Conservation (phyloP, 2,797 vertebrate species). For the Eleutherodactylus coqui region DNA sequence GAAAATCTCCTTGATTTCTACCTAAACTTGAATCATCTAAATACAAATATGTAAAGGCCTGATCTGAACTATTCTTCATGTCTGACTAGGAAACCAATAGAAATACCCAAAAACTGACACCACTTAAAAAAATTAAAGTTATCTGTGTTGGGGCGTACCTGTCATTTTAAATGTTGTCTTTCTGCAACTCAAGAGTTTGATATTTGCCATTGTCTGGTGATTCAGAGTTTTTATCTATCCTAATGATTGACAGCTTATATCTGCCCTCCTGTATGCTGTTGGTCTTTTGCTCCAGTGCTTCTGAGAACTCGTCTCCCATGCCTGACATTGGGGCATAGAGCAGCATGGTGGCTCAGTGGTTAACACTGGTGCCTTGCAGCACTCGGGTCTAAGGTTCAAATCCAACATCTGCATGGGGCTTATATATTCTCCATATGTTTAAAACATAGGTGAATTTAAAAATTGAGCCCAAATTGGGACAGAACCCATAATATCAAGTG, state of each 20-base stretch:
- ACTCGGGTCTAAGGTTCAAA: background rate
- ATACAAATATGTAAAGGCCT: background rate
- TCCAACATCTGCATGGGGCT: no score
- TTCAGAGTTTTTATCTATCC: background rate
- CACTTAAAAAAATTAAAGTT: background rate
- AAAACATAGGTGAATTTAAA: no score
- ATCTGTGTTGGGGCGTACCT: background rate
- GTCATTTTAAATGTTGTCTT: background rate
- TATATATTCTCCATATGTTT: no score
- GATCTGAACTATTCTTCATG: background rate
- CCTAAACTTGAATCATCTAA: background rate
- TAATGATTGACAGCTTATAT: background rate
- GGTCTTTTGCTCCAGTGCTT: background rate
- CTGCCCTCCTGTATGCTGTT: background rate
- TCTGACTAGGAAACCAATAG: background rate
- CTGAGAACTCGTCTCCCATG: background rate
- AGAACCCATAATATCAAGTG: no score
- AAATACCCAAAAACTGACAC: background rate
- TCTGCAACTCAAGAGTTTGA: background rate
- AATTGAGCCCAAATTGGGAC: no score
- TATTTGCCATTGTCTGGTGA: background rate
- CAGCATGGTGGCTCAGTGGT: no score
- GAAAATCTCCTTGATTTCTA: conserved; percentile 15
- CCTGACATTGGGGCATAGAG: no score
- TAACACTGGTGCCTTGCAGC: no score